Evolutionary conservation across 1,140 invertebrate species (phyloP).

Genomic region (Drosophila novamexicana): DNA sequence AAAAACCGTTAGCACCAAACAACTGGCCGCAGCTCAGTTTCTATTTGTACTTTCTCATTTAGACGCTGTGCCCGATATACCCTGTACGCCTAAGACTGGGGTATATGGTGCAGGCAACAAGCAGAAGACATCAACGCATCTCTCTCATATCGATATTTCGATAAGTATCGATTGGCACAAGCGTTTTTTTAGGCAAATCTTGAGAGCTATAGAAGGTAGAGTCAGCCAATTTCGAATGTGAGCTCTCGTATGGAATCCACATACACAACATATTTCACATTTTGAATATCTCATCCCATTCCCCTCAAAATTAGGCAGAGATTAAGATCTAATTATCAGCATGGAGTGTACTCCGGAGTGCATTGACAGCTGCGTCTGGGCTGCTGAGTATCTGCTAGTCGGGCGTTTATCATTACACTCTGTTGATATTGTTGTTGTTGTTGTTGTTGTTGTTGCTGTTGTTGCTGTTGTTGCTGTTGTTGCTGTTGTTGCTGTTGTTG

Average conservation of each 20-base stretch:
- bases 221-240: no score
- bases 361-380: background rate
- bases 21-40: slow-evolving; percentile 57
- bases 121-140: no score
- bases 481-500: slow-evolving; percentile 19
- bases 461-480: background rate
- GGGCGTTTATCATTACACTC: background rate
- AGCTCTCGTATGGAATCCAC: no score
- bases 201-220: no score
- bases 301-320: no score
- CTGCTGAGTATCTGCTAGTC: background rate
- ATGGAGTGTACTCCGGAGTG: no score
- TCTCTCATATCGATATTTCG: background rate
- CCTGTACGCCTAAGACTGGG: background rate
- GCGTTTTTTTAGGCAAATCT: no score
- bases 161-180: background rate
- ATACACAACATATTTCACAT: no score
- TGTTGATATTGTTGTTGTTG: background rate
- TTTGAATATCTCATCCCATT: no score
- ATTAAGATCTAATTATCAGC: no score
- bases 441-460: no score
- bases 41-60: slow-evolving; percentile 82
- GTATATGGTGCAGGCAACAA: background rate
- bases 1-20: slow-evolving; percentile 30
- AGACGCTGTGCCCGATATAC: slow-evolving; percentile 11